These are phyloP conservation scores for Imbricaverruca yamaguchii DNA, from an alignment of 2,888 invertebrate genomes.

Conservation along the genomic window DNA sequence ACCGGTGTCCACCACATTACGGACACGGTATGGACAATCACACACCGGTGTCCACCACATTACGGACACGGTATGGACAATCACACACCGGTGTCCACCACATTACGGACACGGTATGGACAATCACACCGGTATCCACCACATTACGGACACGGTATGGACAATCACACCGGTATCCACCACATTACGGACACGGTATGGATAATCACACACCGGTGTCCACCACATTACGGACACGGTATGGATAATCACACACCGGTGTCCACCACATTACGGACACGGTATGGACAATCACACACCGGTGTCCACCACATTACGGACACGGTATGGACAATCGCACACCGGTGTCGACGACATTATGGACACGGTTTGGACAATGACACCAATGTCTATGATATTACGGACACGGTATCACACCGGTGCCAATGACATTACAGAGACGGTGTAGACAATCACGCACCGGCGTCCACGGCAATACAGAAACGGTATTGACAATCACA, in stretches of 20 bases:
- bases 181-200: too few relatives aligned
- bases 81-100: background rate
- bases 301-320: background rate
- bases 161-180: background rate
- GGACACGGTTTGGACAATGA: conserved; percentile 28
- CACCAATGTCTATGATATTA: background rate
- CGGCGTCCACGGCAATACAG: too few relatives aligned
- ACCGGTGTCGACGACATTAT: conserved; percentile 27
- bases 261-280: too few relatives aligned
- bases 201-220: too few relatives aligned
- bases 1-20: too few relatives aligned
- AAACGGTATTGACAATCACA: too few relatives aligned
- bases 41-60: too few relatives aligned
- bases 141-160: background rate
- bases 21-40: too few relatives aligned
- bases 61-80: too few relatives aligned
- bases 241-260: too few relatives aligned
- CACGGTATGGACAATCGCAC: conserved; percentile 17
- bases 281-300: too few relatives aligned
- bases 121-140: background rate
- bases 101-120: too few relatives aligned
- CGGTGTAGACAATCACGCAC: background rate
- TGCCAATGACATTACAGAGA: background rate
- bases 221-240: background rate
- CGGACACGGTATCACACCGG: background rate